Conservation (phyloP, 2,888 invertebrate genomes). For the Nemurella pictetii region DNA sequence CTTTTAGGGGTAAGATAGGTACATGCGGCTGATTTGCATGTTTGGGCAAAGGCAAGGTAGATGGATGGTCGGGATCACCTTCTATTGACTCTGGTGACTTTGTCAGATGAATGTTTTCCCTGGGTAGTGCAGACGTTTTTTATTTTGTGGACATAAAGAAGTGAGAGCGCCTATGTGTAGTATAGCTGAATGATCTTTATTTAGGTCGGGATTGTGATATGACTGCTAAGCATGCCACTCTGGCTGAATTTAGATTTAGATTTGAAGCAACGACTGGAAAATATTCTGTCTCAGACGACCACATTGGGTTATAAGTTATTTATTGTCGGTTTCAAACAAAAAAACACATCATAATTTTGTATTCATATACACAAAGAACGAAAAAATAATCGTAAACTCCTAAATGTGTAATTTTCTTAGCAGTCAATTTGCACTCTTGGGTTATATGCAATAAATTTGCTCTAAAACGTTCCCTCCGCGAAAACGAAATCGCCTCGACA, state of each 20-base stretch:
- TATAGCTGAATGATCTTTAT: background rate
- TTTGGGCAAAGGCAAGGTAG: background rate
- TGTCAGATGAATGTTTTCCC: constrained; percentile 9
- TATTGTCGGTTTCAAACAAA: background rate
- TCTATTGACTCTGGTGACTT: constrained; percentile 27
- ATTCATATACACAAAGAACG: background rate
- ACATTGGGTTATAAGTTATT: background rate
- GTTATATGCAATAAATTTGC: no score
- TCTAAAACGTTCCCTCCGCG: no score
- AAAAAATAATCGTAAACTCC: no score
- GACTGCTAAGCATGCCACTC: background rate
- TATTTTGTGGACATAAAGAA: constrained; percentile 2
- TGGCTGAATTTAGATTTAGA: background rate
- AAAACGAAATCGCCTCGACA: no score
- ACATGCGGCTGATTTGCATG: constrained; percentile 1
- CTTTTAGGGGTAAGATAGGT: background rate
- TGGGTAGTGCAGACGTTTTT: background rate
- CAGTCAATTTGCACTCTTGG: no score
- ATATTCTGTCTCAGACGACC: background rate
- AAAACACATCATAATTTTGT: background rate
- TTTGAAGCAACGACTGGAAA: background rate
- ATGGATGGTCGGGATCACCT: constrained; percentile 2
- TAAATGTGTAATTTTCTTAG: no score
- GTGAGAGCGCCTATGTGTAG: background rate
- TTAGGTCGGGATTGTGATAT: background rate